Evolutionary conservation across 2,888 invertebrate species (phyloP).

Genomic region (Aspidiotus destructor): DNA sequence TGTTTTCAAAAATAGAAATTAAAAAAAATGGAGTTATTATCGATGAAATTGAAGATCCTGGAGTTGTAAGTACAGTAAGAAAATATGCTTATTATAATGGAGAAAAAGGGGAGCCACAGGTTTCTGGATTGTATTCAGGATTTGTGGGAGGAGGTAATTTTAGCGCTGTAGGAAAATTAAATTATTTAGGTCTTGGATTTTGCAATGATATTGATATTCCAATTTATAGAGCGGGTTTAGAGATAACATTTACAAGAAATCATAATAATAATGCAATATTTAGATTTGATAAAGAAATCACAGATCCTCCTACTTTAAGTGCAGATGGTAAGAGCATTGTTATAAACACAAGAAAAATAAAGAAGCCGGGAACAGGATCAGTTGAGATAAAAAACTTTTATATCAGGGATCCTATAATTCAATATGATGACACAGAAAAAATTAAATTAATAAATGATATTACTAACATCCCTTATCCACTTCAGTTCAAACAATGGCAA

Average conservation of each 20-base stretch:
- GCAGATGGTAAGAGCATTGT: conserved; percentile 2
- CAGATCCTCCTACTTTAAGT: neutral
- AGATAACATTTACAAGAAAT: conserved; percentile 4
- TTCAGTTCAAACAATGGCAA: conserved; percentile 4
- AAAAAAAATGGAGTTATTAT: neutral
- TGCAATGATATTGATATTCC: conserved; percentile 4
- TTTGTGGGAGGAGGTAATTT: conserved; percentile 4
- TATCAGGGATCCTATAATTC: conserved; percentile 1
- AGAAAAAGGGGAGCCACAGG: neutral
- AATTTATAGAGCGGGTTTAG: conserved; percentile 2
- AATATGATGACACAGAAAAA: neutral
- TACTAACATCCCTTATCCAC: conserved; percentile 2
- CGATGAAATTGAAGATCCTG: neutral
- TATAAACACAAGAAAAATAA: conserved; percentile 4
- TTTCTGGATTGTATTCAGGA: conserved; percentile 4
- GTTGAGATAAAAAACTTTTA: conserved; percentile 4
- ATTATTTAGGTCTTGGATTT: neutral
- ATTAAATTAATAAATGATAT: conserved; percentile 1
- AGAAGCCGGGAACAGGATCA: neutral
- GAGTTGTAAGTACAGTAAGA: conserved; percentile 1
- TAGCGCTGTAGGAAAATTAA: neutral
- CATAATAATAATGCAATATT: neutral
- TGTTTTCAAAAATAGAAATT: conserved; percentile 2
- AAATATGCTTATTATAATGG: conserved; percentile 1
- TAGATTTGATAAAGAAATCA: conserved; percentile 1